Evolutionary conservation across 2,797 vertebrate genomes (phyloP).

Genomic region (Pantherophis vulpinus): DNA sequence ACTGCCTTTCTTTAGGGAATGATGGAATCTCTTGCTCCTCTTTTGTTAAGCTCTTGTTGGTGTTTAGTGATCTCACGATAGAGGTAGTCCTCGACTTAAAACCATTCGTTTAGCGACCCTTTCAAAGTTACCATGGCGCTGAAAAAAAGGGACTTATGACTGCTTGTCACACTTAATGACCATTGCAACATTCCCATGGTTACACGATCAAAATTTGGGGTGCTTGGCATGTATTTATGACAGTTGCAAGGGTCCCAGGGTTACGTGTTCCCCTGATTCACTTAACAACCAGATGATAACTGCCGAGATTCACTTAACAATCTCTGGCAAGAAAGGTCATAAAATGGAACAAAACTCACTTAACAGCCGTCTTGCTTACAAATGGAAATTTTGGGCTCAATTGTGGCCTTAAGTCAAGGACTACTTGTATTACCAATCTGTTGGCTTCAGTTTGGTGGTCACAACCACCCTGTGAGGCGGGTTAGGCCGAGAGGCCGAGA

Average conservation of each 20-base stretch:
- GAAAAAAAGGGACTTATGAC: too few species aligned
- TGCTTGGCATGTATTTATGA: not conserved
- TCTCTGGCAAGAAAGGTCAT: not conserved
- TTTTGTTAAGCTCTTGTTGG: not conserved
- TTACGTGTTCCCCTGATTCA: not conserved
- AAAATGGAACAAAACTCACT: not conserved
- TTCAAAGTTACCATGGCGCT: too few species aligned
- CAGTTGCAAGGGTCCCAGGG: not conserved
- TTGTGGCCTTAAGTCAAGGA: not conserved
- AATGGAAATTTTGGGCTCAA: not conserved
- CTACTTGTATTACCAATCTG: not conserved
- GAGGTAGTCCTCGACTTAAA: too few species aligned
- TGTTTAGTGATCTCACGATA: not conserved
- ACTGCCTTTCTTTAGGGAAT: not conserved
- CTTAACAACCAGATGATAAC: not conserved
- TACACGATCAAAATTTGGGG: too few species aligned
- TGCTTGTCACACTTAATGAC: too few species aligned
- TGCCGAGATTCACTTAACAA: too few species aligned
- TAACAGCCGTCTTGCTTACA: not conserved
- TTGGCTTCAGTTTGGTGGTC: not conserved
- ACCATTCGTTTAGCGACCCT: too few species aligned
- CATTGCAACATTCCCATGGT: too few species aligned
- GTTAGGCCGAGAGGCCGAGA: not conserved
- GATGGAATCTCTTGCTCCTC: not conserved
- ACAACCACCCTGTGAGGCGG: not conserved